phyloP scores from a whole-genome alignment of 2,888 invertebrate genomes.

The Mamestra brassicae region DNA sequence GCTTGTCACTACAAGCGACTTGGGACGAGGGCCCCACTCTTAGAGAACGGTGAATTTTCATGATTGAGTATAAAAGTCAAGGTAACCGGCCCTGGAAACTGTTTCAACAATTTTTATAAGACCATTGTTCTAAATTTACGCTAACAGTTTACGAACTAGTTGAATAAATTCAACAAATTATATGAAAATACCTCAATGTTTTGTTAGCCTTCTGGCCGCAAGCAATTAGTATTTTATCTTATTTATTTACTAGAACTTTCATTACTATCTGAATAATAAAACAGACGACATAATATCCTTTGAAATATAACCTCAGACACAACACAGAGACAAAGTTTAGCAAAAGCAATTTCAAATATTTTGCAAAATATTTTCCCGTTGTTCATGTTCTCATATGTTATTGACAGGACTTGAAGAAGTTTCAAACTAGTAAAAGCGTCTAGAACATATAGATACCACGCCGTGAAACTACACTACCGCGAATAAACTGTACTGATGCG shows the following conservation, averaged over 20 bases:
- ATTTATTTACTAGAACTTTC: conserved; percentile 1
- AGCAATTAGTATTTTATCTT: not conserved
- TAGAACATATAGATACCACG: conserved; percentile 41
- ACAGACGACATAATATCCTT: conserved; percentile 4
- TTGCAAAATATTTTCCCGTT: conserved; percentile 51
- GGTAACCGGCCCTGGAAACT: conserved; percentile 59
- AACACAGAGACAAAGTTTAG: conserved; percentile 57
- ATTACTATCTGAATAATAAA: conserved; percentile 22
- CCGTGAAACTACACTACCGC: conserved; percentile 32
- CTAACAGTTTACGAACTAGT: not conserved
- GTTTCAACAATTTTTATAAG: conserved; percentile 33
- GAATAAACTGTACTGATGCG: conserved; percentile 37
- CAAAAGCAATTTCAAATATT: conserved; percentile 56
- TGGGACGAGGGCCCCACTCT: conserved; percentile 74
- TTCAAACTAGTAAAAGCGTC: conserved; percentile 37
- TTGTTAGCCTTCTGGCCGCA: conserved; percentile 1
- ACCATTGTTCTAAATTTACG: conserved; percentile 6
- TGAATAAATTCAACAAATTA: conserved; percentile 11
- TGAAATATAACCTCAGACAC: conserved; percentile 37
- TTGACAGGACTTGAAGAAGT: conserved; percentile 53
- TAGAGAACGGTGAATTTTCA: conserved; percentile 74
- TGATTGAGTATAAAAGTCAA: conserved; percentile 76
- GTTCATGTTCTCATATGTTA: conserved; percentile 59
- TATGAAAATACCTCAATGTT: not conserved
- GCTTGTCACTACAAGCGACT: conserved; percentile 83